These are phyloP conservation scores for Aselliscus stoliczkanus DNA, from an alignment of 2,797 vertebrate species.

Conservation along the genomic window DNA sequence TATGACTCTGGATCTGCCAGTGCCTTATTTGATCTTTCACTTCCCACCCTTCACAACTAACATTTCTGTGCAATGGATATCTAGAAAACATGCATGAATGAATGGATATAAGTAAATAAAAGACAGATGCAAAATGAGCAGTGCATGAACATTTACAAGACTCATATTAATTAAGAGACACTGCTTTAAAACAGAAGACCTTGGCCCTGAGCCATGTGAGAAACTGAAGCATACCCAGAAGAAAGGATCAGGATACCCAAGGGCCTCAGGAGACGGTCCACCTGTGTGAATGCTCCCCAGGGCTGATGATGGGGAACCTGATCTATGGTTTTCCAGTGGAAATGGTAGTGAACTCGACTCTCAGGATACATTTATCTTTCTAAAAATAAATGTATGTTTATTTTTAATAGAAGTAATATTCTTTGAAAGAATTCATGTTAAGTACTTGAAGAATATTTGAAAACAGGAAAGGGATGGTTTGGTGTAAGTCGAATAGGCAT, in stretches of 20 bases:
- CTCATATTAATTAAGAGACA: not conserved
- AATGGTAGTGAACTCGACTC: not conserved
- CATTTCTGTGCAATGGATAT: not conserved
- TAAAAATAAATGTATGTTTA: not conserved
- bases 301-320: not conserved
- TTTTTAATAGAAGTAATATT: not conserved
- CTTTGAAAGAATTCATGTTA: not conserved
- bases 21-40: no score
- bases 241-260: not conserved
- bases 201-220: not conserved
- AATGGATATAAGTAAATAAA: not conserved
- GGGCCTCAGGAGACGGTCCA: not conserved
- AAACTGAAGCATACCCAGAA: not conserved
- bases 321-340: not conserved
- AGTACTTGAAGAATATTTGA: not conserved
- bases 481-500: not conserved
- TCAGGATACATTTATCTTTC: not conserved
- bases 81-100: not conserved
- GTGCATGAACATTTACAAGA: not conserved
- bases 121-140: not conserved
- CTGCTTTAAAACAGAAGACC: not conserved
- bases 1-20: no score
- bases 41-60: no score
- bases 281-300: rapidly evolving
- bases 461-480: not conserved